Evolutionary conservation across 53 echinoderm and acorn worm species (phyloP), one percentile per base, ranked within the genome.

Genomic region (Actinopyga echinites): DNA sequence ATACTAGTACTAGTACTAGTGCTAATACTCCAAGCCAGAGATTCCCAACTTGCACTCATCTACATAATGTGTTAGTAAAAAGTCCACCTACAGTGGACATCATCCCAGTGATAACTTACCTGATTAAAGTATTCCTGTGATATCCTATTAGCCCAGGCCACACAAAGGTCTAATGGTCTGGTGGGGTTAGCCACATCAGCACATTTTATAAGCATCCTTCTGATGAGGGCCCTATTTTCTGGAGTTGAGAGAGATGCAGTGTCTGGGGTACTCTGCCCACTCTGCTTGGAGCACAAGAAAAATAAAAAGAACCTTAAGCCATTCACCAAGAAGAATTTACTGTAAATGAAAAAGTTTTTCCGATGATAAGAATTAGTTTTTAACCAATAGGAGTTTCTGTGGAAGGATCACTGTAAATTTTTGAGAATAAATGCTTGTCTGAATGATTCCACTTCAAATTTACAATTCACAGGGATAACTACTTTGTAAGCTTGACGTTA

Each of bases 151-250:
- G 97, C 97, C 97, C 97, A 97, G 4, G 74, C 87, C 44, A 84
- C 87, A 75, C 97, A 97, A 43, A 94, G 68, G 26, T 94, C 88
- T 0, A 90, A 60, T 12, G 97, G 97, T 57, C 94, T 87, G 13
- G 97, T 90, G 6, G 97, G 97, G 64, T 97, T 97, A 24, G 94
- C 92, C 26, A 97, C 93, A 62, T 97, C 97, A 35, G 97, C 88
- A 79, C 97, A 97, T 64, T 97, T 97, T 61, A 97, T 97, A 26
- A 97, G 85, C 97, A 97, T 97, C 19, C 97, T 83, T 37, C 93
- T 60, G 22, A 97, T 92, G 36, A 97, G 84, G 8, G 94, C 90
- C 19, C 97, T 68, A 67, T 97, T 97, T 83, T 97, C 94, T 69
- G 97, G 97, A 34, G 92, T 92, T 21, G 93, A 65, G 12, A 93